phyloP scores from a whole-genome alignment of 2,113 vertebrate genomes.

The Oncorhynchus nerka region DNA sequence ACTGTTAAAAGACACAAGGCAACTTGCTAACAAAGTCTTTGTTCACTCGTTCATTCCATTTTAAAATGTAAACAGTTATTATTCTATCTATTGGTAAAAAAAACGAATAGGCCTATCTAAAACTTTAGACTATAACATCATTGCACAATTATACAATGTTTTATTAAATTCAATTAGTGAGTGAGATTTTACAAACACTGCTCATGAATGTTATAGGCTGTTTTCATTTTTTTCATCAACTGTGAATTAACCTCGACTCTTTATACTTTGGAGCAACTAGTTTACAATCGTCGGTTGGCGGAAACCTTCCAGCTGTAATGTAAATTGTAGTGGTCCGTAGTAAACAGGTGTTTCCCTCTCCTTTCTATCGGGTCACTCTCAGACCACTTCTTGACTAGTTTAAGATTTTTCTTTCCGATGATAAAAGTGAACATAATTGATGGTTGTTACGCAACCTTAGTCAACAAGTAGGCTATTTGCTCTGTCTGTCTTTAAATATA shows the following conservation, averaged over 20 bases:
- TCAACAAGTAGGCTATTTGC: not conserved
- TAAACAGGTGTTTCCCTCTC: slow-evolving; percentile 77
- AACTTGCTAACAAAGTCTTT: not conserved
- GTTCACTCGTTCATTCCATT: not conserved
- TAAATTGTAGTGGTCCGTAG: slow-evolving; percentile 63
- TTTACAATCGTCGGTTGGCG: slow-evolving; percentile 36
- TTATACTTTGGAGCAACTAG: slow-evolving; percentile 20
- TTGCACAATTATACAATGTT: too few relatives aligned
- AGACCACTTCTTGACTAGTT: slow-evolving; percentile 14
- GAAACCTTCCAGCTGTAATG: slow-evolving; percentile 56
- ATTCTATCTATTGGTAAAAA: not conserved
- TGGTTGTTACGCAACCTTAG: not conserved
- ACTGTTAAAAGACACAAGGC: not conserved
- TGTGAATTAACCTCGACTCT: not conserved
- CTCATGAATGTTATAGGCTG: not conserved
- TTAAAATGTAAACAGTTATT: not conserved
- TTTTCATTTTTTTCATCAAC: not conserved
- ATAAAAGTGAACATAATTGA: not conserved
- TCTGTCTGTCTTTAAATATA: not conserved
- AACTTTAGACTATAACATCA: not conserved
- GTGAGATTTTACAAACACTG: too few relatives aligned
- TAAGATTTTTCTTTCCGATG: slow-evolving; percentile 4
- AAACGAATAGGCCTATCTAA: not conserved
- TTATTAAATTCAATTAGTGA: too few relatives aligned
- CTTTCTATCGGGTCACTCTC: not conserved